Evolutionary conservation across 2,888 invertebrate species (phyloP).

Genomic region (Stenodema calcarata): DNA sequence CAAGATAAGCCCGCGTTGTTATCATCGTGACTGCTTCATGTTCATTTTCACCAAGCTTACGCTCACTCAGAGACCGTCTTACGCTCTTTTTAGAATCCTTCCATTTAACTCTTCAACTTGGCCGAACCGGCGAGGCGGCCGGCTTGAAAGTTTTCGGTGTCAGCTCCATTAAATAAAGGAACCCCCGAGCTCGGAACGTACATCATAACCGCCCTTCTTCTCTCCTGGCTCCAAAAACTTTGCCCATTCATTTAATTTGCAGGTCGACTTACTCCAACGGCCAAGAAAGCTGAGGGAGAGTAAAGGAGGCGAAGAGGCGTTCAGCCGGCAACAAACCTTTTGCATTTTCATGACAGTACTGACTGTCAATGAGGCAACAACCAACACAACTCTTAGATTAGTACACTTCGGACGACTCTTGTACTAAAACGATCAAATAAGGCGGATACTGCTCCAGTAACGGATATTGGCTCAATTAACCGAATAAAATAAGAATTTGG

Average conservation of each 20-base stretch:
- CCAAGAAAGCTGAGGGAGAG: neutral
- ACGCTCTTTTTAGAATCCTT: constrained; percentile 4
- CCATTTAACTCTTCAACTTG: constrained; percentile 44
- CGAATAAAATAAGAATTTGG: too few relatives aligned
- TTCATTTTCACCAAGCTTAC: too few relatives aligned
- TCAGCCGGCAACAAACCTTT: neutral
- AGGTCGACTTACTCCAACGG: constrained; percentile 37
- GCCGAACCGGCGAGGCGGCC: neutral
- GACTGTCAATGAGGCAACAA: too few relatives aligned
- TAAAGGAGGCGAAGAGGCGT: neutral
- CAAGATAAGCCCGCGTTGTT: neutral
- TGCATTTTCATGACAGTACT: too few relatives aligned
- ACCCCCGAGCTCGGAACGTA: constrained; percentile 14
- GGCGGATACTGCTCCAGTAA: too few relatives aligned
- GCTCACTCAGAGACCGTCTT: neutral
- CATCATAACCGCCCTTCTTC: constrained; percentile 35
- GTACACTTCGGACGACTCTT: too few relatives aligned
- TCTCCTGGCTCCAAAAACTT: constrained; percentile 6
- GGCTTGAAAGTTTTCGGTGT: constrained; percentile 43
- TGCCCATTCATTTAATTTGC: constrained; percentile 46
- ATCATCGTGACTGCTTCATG: too few relatives aligned
- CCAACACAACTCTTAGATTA: too few relatives aligned
- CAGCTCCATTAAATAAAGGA: constrained; percentile 45
- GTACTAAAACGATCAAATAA: too few relatives aligned
- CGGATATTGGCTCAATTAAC: too few relatives aligned